Percentiles rank a stretch among this genome's conserved stretches.
Conservation (phyloP, 2,113 vertebrate genomes). For the Brachyistius frenatus region DNA sequence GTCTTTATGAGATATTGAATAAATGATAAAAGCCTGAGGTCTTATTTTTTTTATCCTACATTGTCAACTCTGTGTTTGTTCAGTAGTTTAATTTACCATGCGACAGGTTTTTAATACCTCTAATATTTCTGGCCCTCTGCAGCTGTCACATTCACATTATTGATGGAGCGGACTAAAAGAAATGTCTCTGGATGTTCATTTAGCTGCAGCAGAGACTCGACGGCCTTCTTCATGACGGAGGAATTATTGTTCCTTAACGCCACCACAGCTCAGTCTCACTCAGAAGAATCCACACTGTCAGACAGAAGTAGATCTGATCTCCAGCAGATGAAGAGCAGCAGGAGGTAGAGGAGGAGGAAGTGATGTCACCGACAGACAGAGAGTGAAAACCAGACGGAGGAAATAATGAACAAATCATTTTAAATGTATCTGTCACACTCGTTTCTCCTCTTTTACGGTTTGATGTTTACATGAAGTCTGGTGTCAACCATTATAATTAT, state of each 20-base stretch:
- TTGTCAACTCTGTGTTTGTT: slow-evolving; percentile 44
- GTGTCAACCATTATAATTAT: too few relatives aligned
- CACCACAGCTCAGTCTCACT: slow-evolving; percentile 1
- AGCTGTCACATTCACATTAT: slow-evolving; percentile 34
- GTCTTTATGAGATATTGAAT: slow-evolving; percentile 3
- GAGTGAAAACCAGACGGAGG: background rate
- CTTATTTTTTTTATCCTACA: slow-evolving; percentile 19
- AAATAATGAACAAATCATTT: too few relatives aligned
- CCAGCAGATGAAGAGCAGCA: slow-evolving; percentile 39
- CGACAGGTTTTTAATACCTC: slow-evolving; percentile 43
- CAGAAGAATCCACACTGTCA: slow-evolving; percentile 30
- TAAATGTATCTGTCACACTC: too few relatives aligned
- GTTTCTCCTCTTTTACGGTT: too few relatives aligned
- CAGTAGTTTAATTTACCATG: slow-evolving; percentile 41
- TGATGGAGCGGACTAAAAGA: slow-evolving; percentile 34
- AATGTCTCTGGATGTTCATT: slow-evolving; percentile 58
- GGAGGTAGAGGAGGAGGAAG: background rate
- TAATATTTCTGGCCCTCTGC: slow-evolving; percentile 5
- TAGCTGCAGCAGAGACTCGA: slow-evolving; percentile 43
- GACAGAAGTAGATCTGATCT: slow-evolving; percentile 37
- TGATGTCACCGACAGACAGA: background rate
- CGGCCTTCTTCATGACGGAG: slow-evolving; percentile 53
- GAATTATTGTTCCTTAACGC: slow-evolving; percentile 58
- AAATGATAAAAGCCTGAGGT: slow-evolving; percentile 3
- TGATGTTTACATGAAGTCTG: too few relatives aligned